Percentiles rank a stretch among this genome's conserved stretches.
These are phyloP conservation scores for Sminthurides aquaticus DNA, from an alignment of 2,888 invertebrate genomes.

Conservation along the genomic window DNA sequence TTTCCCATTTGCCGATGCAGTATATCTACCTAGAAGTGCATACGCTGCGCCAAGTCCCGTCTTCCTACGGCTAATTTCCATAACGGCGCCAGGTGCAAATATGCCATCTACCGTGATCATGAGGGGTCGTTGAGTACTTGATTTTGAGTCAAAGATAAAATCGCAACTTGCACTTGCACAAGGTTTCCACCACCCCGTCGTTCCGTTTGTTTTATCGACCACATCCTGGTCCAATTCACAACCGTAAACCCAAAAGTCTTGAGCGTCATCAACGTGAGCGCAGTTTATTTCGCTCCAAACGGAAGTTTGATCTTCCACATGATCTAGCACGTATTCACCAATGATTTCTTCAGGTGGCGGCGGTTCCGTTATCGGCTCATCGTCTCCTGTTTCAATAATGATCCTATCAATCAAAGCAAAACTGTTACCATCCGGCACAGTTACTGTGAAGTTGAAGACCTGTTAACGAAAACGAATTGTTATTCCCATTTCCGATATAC, in stretches of 20 bases:
- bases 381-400: background rate
- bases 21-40: too few relatives aligned
- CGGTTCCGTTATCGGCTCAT: background rate
- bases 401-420: background rate
- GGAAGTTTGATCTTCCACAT: background rate
- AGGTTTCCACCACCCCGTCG: background rate
- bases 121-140: background rate
- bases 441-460: slow-evolving; percentile 2
- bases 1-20: too few relatives aligned
- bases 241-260: slow-evolving; percentile 11
- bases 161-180: background rate
- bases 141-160: background rate
- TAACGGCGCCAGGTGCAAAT: background rate
- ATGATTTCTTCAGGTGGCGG: background rate
- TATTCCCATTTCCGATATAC: too few relatives aligned
- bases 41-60: background rate
- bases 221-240: background rate
- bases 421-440: background rate
- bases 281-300: background rate
- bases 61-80: background rate
- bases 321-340: background rate
- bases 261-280: background rate
- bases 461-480: background rate
- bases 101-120: background rate
- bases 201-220: background rate